Base-by-base conservation (phyloP, 2,888 invertebrate genomes). In the Chloroclysta siterata region DNA sequence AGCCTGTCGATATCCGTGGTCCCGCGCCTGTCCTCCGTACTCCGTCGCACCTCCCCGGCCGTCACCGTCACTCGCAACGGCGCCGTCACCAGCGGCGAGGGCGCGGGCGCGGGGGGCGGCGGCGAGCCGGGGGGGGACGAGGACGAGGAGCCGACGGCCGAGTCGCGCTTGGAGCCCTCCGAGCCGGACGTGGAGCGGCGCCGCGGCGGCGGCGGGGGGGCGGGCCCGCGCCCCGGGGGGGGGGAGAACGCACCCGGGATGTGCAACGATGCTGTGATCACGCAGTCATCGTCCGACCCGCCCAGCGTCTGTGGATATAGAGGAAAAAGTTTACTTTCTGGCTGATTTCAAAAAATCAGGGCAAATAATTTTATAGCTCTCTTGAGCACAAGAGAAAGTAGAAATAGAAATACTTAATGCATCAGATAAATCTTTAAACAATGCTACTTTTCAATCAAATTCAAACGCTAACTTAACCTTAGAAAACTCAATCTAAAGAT, bases 221-320 rank as follows among this genome's bases (percentile, higher is more conserved):
- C 42, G n/a, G 42, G 5, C 42, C 42, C 17, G 46, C 46, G 11
- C 2, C 46, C 17, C 53, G 84, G 65, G 88, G 82, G 51, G 87
- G 85, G 79, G 69, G 89, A 72, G 66, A 83, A 91, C 39, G 90
- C 83, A 69, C 94, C 94, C 6, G 97, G 96, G 89, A 97, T 96
- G 78, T 96, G 96, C 42, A 97, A 93, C 69, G 96, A 97, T 0
- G 97, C 97, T 0, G 96, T 97, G 75, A 97, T 96, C 60, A 96
- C 94, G 70, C 95, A 95, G 79, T 94, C 93, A 79, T 94, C 93
- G 93, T 95, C 72, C 88, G 96, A 75, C 89, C 94, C 72, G 94
- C 95, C 88, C 87, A 94, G 80, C 93, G 91, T 81, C 96, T 89
- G 17, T 17, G 44, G 44, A 44, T 14, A 44, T n/a, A n/a, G n/a